Evolutionary conservation across 2,113 vertebrate species (phyloP), one percentile per base, ranked within the genome.

Genomic region (Lepidothrix coronata): DNA sequence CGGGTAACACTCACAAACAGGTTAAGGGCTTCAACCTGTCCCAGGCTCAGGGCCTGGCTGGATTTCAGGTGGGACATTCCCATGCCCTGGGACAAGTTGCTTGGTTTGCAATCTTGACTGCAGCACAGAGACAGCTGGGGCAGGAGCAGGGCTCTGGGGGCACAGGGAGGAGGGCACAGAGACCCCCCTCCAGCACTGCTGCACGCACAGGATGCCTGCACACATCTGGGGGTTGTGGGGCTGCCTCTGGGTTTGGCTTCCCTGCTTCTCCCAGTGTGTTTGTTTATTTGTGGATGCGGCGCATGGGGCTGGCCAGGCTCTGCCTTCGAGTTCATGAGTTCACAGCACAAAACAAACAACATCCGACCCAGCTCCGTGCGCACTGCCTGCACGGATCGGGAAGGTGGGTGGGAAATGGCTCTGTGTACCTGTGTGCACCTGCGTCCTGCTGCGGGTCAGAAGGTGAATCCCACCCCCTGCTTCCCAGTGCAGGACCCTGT

Each of bases 201-300:
- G 51, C 14, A 0, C 2, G 2, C 11, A 1, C 0, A 1, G 41
- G 62, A 73, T 70, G 27, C 57, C 82, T 63, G 30, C 2, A 3
- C 19, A 11, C 23, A 1, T 4, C 12, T 25, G 14, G 68, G 54
- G 75, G 18, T 43, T 83, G 57, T 30, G 1, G 76, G 55, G 89
- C 61, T 91, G 88, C 90, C 82, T 67, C 58, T 2, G 18, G 66
- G 14, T 72, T 93, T 83, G 92, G 90, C 80, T 95, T 89, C 44
- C 33, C 35, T 0, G 1, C 35, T 77, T 55, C 62, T 55, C 61
- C 89, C 87, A 6, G 63, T 18, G 37, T 74, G 55, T 92, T 93
- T 94, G 94, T 95, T 97, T 96, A 30, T 93, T 90, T 95, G 95
- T 94, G 81, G 93, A 81, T 95, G 96, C 5, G 0, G 86, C 0